A percentile compares a stretch with the other conserved stretches of the same genome.
phyloP scores from a whole-genome alignment of 2,797 vertebrate species.

The Danionella dracula region DNA sequence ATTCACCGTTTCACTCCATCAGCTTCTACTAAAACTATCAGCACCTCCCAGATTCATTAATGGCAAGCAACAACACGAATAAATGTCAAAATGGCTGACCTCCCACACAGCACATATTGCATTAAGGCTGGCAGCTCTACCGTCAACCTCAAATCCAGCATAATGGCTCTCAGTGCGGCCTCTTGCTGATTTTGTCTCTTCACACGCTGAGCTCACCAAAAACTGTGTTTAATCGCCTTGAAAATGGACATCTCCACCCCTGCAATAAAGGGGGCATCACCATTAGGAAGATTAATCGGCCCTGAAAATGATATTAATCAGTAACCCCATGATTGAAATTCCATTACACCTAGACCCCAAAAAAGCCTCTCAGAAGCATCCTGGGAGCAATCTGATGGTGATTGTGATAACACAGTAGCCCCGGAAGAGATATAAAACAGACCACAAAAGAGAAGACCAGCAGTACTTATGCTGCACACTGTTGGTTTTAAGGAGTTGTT shows the following conservation, averaged over 20 bases:
- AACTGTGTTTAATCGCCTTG: slow-evolving; percentile 62
- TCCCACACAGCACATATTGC: background rate
- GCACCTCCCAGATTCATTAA: background rate
- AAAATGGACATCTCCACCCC: slow-evolving; percentile 66
- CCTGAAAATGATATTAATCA: slow-evolving; percentile 71
- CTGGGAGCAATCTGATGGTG: slow-evolving; percentile 18
- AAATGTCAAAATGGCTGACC: slow-evolving; percentile 5
- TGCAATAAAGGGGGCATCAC: slow-evolving; percentile 61
- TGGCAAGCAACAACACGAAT: background rate
- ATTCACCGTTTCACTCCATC: background rate
- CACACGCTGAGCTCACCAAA: slow-evolving; percentile 41
- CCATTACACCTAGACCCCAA: slow-evolving; percentile 45
- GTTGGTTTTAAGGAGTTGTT: background rate
- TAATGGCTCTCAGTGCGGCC: background rate
- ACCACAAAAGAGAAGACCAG: background rate
- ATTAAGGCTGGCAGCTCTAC: background rate
- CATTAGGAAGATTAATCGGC: slow-evolving; percentile 71
- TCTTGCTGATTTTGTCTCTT: background rate
- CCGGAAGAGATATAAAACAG: background rate
- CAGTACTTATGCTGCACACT: background rate
- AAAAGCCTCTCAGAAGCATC: slow-evolving; percentile 39
- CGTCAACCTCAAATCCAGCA: background rate
- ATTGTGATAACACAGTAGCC: slow-evolving; percentile 7
- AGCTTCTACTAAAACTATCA: background rate
- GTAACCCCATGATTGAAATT: slow-evolving; percentile 62